Evolutionary conservation across 2,888 invertebrate genomes (phyloP), one percentile per base, ranked within the genome.

Genomic region (Notodonta ziczac): DNA sequence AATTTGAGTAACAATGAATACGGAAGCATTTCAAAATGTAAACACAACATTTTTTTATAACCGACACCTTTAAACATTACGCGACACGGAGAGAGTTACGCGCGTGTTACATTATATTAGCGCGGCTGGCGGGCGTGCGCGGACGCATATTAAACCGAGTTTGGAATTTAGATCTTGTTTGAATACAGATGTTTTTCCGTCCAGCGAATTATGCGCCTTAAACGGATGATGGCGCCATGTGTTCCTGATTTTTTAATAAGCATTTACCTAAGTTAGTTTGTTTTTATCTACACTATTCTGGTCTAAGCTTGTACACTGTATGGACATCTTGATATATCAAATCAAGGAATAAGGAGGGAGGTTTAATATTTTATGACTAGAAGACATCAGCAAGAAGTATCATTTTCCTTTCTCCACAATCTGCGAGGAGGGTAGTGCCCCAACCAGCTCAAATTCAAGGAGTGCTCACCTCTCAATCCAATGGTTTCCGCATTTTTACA

Each of bases 61-160:
- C 12, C 13, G 5, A 44, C 56, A 56, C 44, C 24, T 56, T 24
- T 16, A 13, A 12, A 16, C 12, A 44, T 56, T 56, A 56, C 56
- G 56, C 56, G 56, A 56, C 42, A 7, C 44, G 24, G 56, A 44
- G 56, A 56, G 56, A 56, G 56, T 44, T 55, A 55, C 40, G 55
- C 40, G 55, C 40, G 55, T 8, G 55, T 55, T 56, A 56, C 56
- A 56, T 24, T 56, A 44, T 44, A 24, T 44, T 56, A 39, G 56
- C 44, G 56, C 40, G 51, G 24, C 6, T 53, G 14, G 44, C 56
- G 40, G 40, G 40, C 24, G 44, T 40, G 39, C 54, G 39, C 54
- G n/a, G 39, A 14, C 54, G 54, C 54, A 54, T 54, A 54, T 50
- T 10, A 50, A 50, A 5, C 16, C 32, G 32, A 32, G 24, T 51